Evolutionary conservation across 2,113 vertebrate genomes (phyloP).

Genomic region (Salvelinus namaycush): DNA sequence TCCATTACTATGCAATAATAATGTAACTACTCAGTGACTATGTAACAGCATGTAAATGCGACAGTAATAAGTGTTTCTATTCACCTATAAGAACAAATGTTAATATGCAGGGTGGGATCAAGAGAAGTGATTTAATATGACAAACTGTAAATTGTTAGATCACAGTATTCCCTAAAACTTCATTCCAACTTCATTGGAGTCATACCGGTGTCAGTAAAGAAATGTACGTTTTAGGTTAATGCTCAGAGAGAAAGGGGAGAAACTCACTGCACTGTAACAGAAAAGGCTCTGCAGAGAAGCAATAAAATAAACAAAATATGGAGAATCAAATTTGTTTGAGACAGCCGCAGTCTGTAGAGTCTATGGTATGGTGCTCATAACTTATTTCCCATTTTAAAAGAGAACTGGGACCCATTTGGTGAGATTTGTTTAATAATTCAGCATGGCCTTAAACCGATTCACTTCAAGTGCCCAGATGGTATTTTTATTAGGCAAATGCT

Average conservation of each 20-base stretch:
- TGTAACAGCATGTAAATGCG: too few relatives aligned
- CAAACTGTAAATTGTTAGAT: not conserved
- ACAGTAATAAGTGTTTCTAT: not conserved
- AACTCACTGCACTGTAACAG: constrained; percentile 4
- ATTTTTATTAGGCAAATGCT: constrained; percentile 69
- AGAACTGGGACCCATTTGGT: constrained; percentile 53
- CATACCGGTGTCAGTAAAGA: not conserved
- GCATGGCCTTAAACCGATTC: constrained; percentile 63
- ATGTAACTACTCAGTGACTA: too few relatives aligned
- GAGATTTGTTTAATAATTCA: constrained; percentile 70
- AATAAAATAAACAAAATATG: constrained; percentile 5
- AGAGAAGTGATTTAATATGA: not conserved
- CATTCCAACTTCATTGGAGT: not conserved
- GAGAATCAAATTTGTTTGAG: constrained; percentile 13
- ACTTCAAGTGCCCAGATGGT: constrained; percentile 68
- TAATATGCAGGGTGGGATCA: not conserved
- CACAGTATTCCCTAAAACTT: not conserved
- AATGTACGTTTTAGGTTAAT: not conserved
- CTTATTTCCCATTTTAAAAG: constrained; percentile 31
- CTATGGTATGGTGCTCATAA: constrained; percentile 24
- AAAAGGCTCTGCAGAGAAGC: not conserved
- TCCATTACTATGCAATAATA: too few relatives aligned
- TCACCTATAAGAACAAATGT: not conserved
- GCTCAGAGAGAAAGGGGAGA: not conserved
- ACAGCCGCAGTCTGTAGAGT: not conserved